Percentiles rank a stretch among this genome's conserved stretches.
Conservation (phyloP, 2,113 vertebrate genomes). For the Proterorhinus semilunaris region DNA sequence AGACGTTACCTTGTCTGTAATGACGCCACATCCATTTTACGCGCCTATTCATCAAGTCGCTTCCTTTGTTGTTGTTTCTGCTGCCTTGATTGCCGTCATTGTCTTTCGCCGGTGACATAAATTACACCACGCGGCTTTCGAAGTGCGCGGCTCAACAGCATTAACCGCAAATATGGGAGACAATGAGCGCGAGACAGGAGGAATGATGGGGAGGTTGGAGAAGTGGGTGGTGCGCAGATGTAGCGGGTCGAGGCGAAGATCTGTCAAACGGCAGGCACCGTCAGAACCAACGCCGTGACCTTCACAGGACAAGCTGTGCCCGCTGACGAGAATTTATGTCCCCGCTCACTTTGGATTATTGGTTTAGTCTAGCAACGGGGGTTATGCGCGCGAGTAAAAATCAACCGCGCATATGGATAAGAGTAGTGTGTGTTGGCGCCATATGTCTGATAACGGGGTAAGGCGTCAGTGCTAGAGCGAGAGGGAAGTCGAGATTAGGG, state of each 20-base stretch:
- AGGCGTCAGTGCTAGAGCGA: background rate
- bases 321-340: slow-evolving; percentile 64
- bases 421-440: background rate
- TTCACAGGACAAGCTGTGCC: slow-evolving; percentile 63
- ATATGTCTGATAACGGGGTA: too few relatives aligned
- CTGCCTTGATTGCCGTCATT: slow-evolving; percentile 10
- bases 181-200: background rate
- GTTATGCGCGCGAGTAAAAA: slow-evolving; percentile 6
- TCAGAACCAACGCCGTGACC: slow-evolving; percentile 61
- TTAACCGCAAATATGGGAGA: slow-evolving; percentile 1
- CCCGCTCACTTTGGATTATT: slow-evolving; percentile 62
- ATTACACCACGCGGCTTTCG: background rate
- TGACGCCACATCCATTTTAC: background rate
- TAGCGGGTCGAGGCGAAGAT: slow-evolving; percentile 47
- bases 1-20: slow-evolving; percentile 8
- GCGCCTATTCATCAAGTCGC: background rate
- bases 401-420: slow-evolving; percentile 10
- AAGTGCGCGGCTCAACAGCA: background rate
- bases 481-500: background rate
- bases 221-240: slow-evolving; percentile 54
- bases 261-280: slow-evolving; percentile 56
- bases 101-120: background rate
- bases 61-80: slow-evolving; percentile 3
- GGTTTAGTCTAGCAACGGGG: slow-evolving; percentile 25
- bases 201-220: slow-evolving; percentile 15